These are phyloP conservation scores for Lasioglossum villosulum DNA, from an alignment of 2,888 invertebrate genomes.

Conservation along the genomic window DNA sequence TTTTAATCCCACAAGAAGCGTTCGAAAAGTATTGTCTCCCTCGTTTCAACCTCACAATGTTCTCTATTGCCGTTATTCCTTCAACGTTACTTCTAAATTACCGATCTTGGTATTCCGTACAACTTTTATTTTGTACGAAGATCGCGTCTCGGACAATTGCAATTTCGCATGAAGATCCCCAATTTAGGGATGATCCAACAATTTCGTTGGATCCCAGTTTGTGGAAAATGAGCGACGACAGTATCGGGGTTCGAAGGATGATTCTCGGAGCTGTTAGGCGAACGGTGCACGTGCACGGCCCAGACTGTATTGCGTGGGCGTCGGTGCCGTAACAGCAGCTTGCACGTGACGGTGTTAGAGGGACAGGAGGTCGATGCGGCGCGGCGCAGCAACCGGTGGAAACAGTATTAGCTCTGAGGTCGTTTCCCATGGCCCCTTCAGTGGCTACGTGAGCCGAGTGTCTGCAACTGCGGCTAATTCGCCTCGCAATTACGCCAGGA, in stretches of 20 bases:
- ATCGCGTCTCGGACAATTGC: neutral
- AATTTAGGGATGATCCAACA: neutral
- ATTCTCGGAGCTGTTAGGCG: slow-evolving; percentile 50
- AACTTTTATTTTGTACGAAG: too few species aligned
- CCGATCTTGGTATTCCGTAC: neutral
- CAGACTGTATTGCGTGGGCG: slow-evolving; percentile 61
- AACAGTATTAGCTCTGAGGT: slow-evolving; percentile 65
- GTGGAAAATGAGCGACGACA: neutral
- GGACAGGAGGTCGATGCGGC: slow-evolving; percentile 51
- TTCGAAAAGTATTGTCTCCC: neutral
- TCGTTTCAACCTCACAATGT: neutral
- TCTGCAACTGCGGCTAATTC: slow-evolving; percentile 57
- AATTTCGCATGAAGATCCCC: neutral
- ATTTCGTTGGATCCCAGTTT: neutral
- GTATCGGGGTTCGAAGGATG: slow-evolving; percentile 16
- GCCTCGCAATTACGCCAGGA: slow-evolving; percentile 69
- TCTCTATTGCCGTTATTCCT: neutral
- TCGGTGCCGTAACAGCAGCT: slow-evolving; percentile 61
- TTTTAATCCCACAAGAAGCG: neutral
- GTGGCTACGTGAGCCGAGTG: slow-evolving; percentile 38
- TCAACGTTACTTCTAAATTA: neutral
- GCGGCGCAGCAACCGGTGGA: slow-evolving; percentile 24
- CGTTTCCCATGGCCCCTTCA: slow-evolving; percentile 70
- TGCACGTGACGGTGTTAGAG: slow-evolving; percentile 66
- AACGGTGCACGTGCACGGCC: slow-evolving; percentile 51